phyloP scores from a whole-genome alignment of 2,888 invertebrate genomes.

The Scaptomyza cyrtandrae region DNA sequence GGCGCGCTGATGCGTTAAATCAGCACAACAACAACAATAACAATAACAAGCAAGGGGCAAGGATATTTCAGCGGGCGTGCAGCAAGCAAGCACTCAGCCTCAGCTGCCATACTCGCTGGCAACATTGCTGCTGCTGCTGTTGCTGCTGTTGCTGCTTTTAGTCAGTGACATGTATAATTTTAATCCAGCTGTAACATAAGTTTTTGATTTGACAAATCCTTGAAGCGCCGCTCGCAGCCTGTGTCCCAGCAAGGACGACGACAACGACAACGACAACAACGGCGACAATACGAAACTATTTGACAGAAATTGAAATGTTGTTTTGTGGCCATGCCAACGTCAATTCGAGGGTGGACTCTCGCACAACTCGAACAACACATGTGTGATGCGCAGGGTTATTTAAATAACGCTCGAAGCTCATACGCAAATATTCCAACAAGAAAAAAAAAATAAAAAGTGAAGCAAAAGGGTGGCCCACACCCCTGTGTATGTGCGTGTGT shows the following conservation, averaged over 20 bases:
- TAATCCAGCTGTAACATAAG: conserved; percentile 83
- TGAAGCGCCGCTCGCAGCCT: conserved; percentile 28
- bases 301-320: conserved; percentile 78
- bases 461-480: conserved; percentile 47
- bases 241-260: neutral
- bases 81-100: conserved; percentile 40
- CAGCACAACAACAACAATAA: conserved; percentile 71
- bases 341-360: conserved; percentile 59
- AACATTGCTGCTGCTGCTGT: neutral
- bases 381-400: conserved; percentile 48
- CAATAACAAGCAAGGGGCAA: conserved; percentile 33
- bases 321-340: conserved; percentile 67
- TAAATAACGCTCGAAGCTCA: conserved; percentile 60
- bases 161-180: conserved; percentile 80
- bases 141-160: conserved; percentile 12
- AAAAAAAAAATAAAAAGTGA: neutral
- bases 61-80: conserved; percentile 26
- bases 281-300: conserved; percentile 68
- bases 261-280: conserved; percentile 25
- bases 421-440: conserved; percentile 61
- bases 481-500: too few species aligned
- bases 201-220: conserved; percentile 80
- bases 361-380: conserved; percentile 1
- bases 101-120: conserved; percentile 14
- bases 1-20: conserved; percentile 83